phyloP scores from a whole-genome alignment of 1,140 invertebrate genomes.

The Helicoverpa zea region DNA sequence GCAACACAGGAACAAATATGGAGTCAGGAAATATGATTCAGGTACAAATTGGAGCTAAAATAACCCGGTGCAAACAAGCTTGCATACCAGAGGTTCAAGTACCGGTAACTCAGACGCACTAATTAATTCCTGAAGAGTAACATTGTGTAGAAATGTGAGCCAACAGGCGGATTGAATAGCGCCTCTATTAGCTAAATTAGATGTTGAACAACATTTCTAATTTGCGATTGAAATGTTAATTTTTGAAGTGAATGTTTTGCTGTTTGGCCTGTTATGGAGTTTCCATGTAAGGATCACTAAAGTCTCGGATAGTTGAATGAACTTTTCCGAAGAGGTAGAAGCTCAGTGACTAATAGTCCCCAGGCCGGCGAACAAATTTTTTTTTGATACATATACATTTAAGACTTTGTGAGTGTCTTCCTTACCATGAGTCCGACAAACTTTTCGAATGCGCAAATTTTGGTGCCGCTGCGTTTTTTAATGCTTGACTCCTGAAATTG shows the following conservation, averaged over 20 bases:
- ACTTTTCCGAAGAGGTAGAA: background rate
- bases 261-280: background rate
- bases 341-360: background rate
- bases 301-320: slow-evolving; percentile 15
- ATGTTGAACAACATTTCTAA: slow-evolving; percentile 42
- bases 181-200: slow-evolving; percentile 48
- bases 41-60: slow-evolving; percentile 40
- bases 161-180: slow-evolving; percentile 42
- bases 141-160: slow-evolving; percentile 49
- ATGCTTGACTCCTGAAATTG: too few relatives aligned
- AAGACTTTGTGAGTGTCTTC: too few relatives aligned
- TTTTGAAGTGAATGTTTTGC: background rate
- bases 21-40: slow-evolving; percentile 46
- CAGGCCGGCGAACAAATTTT: too few relatives aligned
- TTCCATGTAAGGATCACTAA: too few relatives aligned
- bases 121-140: slow-evolving; percentile 65
- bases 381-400: too few relatives aligned
- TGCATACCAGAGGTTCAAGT: slow-evolving; percentile 50
- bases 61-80: slow-evolving; percentile 39
- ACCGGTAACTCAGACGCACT: slow-evolving; percentile 57
- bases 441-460: too few relatives aligned
- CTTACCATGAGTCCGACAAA: too few relatives aligned
- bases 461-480: too few relatives aligned
- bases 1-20: slow-evolving; percentile 18
- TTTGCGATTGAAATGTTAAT: slow-evolving; percentile 21